Evolutionary conservation across 2,888 invertebrate genomes (phyloP).

Genomic region (Drosophila aldrichi): DNA sequence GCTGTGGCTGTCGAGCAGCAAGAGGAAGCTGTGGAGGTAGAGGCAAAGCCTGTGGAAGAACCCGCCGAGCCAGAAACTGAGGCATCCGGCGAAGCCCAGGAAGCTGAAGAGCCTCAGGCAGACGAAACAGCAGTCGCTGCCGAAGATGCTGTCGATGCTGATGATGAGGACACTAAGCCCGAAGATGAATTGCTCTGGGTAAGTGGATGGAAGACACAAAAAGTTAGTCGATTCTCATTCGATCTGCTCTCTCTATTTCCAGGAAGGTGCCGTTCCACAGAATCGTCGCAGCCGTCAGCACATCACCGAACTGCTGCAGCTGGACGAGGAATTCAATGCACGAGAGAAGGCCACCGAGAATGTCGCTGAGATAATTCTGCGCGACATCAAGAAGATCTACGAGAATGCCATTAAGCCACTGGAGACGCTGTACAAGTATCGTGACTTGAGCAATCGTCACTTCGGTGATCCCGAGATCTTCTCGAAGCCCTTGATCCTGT

Average conservation of each 20-base stretch:
- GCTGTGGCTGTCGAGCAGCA: constrained; percentile 6
- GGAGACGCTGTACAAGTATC: constrained; percentile 95
- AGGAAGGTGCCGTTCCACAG: constrained; percentile 91
- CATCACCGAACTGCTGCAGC: constrained; percentile 91
- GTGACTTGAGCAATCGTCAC: constrained; percentile 95
- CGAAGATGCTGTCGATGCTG: constrained; percentile 43
- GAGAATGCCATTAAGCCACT: constrained; percentile 95
- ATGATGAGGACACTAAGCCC: constrained; percentile 86
- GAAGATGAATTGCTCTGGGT: constrained; percentile 89
- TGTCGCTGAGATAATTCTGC: constrained; percentile 91
- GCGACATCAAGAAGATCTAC: constrained; percentile 93
- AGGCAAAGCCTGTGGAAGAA: constrained; percentile 53
- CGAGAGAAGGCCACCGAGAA: constrained; percentile 90
- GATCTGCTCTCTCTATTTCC: background rate
- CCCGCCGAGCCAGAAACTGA: constrained; percentile 65
- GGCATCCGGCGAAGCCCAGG: constrained; percentile 44
- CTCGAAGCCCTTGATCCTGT: constrained; percentile 95
- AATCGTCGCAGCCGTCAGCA: constrained; percentile 92
- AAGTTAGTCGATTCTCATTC: accelerated
- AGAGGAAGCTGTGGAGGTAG: constrained; percentile 52
- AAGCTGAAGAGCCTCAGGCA: constrained; percentile 72
- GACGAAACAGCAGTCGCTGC: constrained; percentile 47
- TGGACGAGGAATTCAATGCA: constrained; percentile 91
- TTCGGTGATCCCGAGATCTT: constrained; percentile 98
- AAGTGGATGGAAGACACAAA: constrained; percentile 52